Evolutionary conservation across 2,888 invertebrate species (phyloP).

Genomic region (Plemyria rubiginata): DNA sequence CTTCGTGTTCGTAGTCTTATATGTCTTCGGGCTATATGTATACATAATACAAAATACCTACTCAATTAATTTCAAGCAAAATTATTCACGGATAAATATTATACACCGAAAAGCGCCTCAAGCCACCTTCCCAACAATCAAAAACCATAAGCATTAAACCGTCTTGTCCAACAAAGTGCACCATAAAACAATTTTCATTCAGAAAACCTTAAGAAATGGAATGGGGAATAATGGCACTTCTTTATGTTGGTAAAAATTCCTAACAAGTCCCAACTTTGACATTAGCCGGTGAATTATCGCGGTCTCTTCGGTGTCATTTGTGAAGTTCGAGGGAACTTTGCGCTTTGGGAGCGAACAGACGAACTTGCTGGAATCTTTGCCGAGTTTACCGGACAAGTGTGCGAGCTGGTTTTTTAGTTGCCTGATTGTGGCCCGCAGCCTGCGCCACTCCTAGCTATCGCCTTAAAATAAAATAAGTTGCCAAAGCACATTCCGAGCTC

Average conservation of each 20-base stretch:
- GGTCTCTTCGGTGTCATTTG: constrained; percentile 81
- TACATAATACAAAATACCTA: too few species aligned
- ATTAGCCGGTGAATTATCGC: constrained; percentile 81
- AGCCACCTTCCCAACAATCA: constrained; percentile 35
- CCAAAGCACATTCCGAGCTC: background rate
- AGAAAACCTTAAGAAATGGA: constrained; percentile 53
- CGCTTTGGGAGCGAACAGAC: constrained; percentile 54
- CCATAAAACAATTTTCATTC: constrained; percentile 48
- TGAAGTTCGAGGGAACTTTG: constrained; percentile 70
- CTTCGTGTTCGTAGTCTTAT: too few species aligned
- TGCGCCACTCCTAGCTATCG: background rate
- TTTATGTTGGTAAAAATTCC: constrained; percentile 73
- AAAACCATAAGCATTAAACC: constrained; percentile 43
- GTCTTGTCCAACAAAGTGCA: constrained; percentile 42
- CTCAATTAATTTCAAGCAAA: background rate
- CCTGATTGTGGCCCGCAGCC: constrained; percentile 15
- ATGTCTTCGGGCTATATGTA: too few species aligned
- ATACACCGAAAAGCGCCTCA: constrained; percentile 2
- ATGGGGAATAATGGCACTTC: constrained; percentile 66
- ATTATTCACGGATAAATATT: background rate
- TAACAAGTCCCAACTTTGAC: constrained; percentile 78
- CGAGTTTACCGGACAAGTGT: constrained; percentile 57
- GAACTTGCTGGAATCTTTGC: constrained; percentile 58
- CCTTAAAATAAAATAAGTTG: background rate
- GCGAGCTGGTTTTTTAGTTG: constrained; percentile 35